Evolutionary conservation across 92 coral and sea anemone genomes (phyloP).

Genomic region (Porites divaricata): DNA sequence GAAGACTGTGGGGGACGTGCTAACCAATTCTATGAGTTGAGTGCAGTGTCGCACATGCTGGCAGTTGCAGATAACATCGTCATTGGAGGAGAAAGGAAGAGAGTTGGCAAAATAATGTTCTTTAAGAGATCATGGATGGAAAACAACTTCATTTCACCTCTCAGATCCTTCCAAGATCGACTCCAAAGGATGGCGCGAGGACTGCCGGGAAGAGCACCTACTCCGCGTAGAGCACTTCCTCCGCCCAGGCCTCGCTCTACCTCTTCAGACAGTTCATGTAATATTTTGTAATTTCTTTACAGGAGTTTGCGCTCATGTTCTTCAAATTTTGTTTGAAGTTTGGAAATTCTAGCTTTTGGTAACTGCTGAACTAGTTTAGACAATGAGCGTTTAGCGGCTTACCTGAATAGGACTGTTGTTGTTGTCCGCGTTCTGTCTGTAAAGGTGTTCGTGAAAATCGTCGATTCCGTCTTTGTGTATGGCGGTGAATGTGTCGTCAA

Average conservation of each 20-base stretch:
- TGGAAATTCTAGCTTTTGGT: no score
- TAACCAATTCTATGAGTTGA: slow-evolving; percentile 35
- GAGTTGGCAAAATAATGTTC: slow-evolving; percentile 41
- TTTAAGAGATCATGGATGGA: slow-evolving; percentile 32
- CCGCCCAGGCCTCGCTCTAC: slow-evolving; percentile 2
- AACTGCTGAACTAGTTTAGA: no score
- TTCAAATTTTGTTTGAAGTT: no score
- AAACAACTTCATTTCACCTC: slow-evolving; percentile 20
- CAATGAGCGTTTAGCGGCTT: no score
- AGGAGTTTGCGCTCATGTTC: no score
- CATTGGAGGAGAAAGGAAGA: slow-evolving; percentile 49
- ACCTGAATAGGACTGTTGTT: no score
- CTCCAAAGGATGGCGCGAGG: slow-evolving; percentile 29
- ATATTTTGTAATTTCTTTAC: neutral
- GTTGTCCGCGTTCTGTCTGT: no score
- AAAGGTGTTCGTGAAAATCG: no score
- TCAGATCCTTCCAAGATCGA: slow-evolving; percentile 19
- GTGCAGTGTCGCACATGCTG: slow-evolving; percentile 33
- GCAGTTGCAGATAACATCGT: slow-evolving; percentile 38
- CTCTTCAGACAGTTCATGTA: neutral
- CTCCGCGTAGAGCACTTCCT: neutral
- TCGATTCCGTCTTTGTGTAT: no score
- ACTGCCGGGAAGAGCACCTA: slow-evolving; percentile 20
- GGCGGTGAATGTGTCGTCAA: no score
- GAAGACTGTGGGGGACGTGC: slow-evolving; percentile 36